Evolutionary conservation across 2,113 vertebrate genomes (phyloP), one percentile per base, ranked within the genome.

Genomic region (Plestiodon gilberti): DNA sequence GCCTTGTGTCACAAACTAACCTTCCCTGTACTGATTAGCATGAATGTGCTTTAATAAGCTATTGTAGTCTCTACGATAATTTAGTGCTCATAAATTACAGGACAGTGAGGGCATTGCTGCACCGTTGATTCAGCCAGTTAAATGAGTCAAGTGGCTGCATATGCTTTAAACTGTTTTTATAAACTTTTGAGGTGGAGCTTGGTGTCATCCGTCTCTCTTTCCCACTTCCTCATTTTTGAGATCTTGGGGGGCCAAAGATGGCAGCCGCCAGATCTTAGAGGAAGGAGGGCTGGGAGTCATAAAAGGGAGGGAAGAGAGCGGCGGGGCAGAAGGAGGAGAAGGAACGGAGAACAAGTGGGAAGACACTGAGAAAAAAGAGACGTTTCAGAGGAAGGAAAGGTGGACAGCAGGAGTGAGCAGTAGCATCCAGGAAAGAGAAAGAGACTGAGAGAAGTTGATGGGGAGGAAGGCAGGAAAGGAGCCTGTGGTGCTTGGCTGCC

Each of bases 71-170:
- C 40, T 10, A n/a, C n/a, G n/a, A n/a, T n/a, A 28, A 52, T 67
- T 67, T 52, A 77, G n/a, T 43, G 11, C 30, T 28, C 73, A 64
- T 62, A 14, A 35, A 17, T 55, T 35, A 14, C 14, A 3, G 17
- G 78, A 28, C 71, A 48, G 59, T 10, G 59, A 77, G 35, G 71
- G 43, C 33, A 65, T 40, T 22, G 74, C 52, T 75, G 48, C 40
- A 40, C 23, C 8, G 40, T 22, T 75, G 52, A 14, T 35, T 75
- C 20, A 62, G 18, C 6, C 84, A 86, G 33, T 55, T 22, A 83
- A 87, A 57, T 92, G 91, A 91, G 89, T 89, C 75, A 61, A 74
- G 38, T 75, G 52, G 40, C 22, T 88, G 86, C 89, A 91, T 90
- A 85, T 23, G 20, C 88, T 88, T 80, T 88, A 87, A 92, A 90